Evolutionary conservation across 2,113 vertebrate genomes (phyloP), one percentile per base, ranked within the genome.

Genomic region (Mastomys natalensis): DNA sequence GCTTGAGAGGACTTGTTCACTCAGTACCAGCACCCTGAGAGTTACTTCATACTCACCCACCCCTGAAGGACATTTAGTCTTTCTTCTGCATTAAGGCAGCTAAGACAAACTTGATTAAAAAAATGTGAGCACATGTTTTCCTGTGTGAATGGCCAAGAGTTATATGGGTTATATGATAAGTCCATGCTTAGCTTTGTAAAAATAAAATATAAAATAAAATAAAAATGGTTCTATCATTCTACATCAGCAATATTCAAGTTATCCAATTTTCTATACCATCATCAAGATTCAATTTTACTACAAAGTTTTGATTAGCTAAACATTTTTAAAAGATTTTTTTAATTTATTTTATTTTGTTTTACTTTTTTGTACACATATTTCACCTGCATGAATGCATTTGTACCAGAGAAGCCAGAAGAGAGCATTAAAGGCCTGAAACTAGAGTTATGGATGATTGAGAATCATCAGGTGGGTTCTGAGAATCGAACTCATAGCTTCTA

Each of bases 121-220:
- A 86, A 77, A 94, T 90, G 4, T 73, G 34, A 40, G 64, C 37
- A 72, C n/a, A 55, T 29, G 70, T 95, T 93, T 96, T 93, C 64
- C 26, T 64, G 12, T 80, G 0, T n/a, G 3, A 70, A 21, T 60
- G 31, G 16, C 51, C 37, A 74, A 85, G 26, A 53, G 1, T 87
- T 91, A 95, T 15, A 31, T 72, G 45, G 13, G 43, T 93, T 48
- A 68, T 74, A 70, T 64, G 53, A 13, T 37, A 82, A 93, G 68
- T 9, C 55, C 22, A 64, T 17, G 4, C 53, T 89, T 62, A 78
- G 3, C 43, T 94, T 89, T 68, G 15, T 89, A 89, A 37, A 34
- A 21, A 58, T 68, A 72, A 70, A n/a, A 70, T 17, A 58, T 68
- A 72, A 70, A n/a, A 70, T 17, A 70, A 72, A 72, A 12, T 21